Conservation (phyloP, 2,888 invertebrate species). For the Scaptomyza flava region DNA sequence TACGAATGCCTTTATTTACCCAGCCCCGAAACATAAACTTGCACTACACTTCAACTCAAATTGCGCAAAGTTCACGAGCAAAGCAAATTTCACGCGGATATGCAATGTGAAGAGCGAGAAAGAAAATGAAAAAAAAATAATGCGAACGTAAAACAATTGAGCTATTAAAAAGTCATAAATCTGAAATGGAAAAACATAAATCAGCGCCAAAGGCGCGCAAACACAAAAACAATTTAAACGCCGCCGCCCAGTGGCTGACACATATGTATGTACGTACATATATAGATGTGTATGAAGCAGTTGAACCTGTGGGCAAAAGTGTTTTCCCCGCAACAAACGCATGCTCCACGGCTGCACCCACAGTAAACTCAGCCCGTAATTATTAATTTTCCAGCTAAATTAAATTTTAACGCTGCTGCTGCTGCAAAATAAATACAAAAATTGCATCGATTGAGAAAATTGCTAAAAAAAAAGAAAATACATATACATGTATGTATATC, state of each 20-base stretch:
- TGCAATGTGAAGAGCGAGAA: constrained; percentile 61
- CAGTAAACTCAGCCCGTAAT: constrained; percentile 70
- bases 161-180: constrained; percentile 78
- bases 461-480: constrained; percentile 46
- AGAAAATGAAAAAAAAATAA: constrained; percentile 29
- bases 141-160: constrained; percentile 68
- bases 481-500: constrained; percentile 38
- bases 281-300: background rate
- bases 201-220: constrained; percentile 68
- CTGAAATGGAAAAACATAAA: constrained; percentile 77
- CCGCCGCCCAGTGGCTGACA: constrained; percentile 58
- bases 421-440: constrained; percentile 69
- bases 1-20: constrained; percentile 45
- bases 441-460: constrained; percentile 72
- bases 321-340: constrained; percentile 39
- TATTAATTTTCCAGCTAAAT: constrained; percentile 79
- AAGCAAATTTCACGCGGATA: constrained; percentile 75
- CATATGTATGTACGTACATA: constrained; percentile 11
- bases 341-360: constrained; percentile 70
- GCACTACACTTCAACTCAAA: constrained; percentile 52
- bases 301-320: constrained; percentile 21
- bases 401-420: constrained; percentile 68
- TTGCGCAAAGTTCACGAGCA: constrained; percentile 72
- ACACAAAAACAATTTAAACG: constrained; percentile 63
- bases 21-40: constrained; percentile 43